Percentiles rank a stretch among this genome's conserved stretches.
Conservation (phyloP, 35 echinoderm and acorn worm species). For the Acanthaster planci region DNA sequence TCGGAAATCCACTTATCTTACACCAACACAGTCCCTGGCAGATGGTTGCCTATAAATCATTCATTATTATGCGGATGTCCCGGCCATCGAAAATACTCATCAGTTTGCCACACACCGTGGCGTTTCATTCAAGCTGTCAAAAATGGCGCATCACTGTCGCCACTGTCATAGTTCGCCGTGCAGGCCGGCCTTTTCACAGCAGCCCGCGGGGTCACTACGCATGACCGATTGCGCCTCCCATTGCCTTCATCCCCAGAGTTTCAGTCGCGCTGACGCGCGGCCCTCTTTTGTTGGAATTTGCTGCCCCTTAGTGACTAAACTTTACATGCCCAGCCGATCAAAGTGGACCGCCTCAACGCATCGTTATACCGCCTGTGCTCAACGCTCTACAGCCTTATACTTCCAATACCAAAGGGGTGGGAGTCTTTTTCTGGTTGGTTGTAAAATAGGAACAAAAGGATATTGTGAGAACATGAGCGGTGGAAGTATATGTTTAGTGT, state of each 20-base stretch:
- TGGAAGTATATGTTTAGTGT: neutral
- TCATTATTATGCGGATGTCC: neutral
- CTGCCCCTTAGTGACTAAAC: neutral
- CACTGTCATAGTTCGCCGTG: slow-evolving; percentile 1
- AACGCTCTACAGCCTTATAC: too few species aligned
- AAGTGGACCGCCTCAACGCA: neutral
- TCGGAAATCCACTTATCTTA: too few species aligned
- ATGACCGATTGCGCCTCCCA: slow-evolving; percentile 24
- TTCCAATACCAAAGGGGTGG: too few species aligned
- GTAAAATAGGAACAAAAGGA: neutral
- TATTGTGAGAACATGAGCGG: neutral
- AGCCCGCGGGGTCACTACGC: slow-evolving; percentile 9
- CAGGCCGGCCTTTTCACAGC: neutral
- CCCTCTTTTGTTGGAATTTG: neutral
- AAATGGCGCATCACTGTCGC: slow-evolving; percentile 27
- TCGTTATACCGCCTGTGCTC: neutral
- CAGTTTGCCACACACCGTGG: slow-evolving; percentile 4
- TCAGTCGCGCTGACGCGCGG: neutral
- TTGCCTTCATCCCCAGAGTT: neutral
- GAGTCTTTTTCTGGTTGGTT: neutral
- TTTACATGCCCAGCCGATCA: neutral
- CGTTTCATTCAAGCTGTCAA: slow-evolving; percentile 19
- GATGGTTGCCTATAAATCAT: slow-evolving; percentile 21
- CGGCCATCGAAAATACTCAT: neutral
- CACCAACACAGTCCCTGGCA: neutral